Evolutionary conservation across 2,113 vertebrate genomes (phyloP).

Genomic region (Calyptomena viridis): DNA sequence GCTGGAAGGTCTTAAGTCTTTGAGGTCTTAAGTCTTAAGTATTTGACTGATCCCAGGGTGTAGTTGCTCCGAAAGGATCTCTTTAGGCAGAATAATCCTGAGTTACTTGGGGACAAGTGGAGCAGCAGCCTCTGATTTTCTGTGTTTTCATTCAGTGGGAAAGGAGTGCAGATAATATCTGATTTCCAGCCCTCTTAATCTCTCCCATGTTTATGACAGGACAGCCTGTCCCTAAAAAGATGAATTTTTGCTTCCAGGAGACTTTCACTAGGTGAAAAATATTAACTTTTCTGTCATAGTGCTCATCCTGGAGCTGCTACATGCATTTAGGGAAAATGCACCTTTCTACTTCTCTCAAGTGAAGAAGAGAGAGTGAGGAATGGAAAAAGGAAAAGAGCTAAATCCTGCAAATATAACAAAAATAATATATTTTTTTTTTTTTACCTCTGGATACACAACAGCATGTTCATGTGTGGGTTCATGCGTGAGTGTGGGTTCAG

Average conservation of each 20-base stretch:
- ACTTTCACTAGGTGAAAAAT: neutral
- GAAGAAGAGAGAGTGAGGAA: neutral
- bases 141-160: neutral
- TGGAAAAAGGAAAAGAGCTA: neutral
- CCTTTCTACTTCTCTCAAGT: neutral
- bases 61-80: neutral
- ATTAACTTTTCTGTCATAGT: neutral
- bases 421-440: too few relatives aligned
- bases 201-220: neutral
- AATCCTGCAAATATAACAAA: neutral
- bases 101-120: neutral
- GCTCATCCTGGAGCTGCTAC: neutral
- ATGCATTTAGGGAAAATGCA: rapidly evolving
- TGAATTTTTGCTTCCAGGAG: neutral
- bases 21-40: neutral
- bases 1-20: neutral
- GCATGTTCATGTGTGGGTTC: neutral
- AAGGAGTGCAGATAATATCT: neutral
- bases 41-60: neutral
- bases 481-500: neutral
- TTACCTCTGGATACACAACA: neutral
- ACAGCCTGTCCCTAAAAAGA: neutral
- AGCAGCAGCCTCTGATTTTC: neutral
- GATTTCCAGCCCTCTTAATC: neutral
- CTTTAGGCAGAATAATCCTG: neutral